A percentile compares a stretch with the other conserved stretches of the same genome.
Evolutionary conservation across 1,140 invertebrate species (phyloP).

Genomic region (Zaprionus ghesquierei): DNA sequence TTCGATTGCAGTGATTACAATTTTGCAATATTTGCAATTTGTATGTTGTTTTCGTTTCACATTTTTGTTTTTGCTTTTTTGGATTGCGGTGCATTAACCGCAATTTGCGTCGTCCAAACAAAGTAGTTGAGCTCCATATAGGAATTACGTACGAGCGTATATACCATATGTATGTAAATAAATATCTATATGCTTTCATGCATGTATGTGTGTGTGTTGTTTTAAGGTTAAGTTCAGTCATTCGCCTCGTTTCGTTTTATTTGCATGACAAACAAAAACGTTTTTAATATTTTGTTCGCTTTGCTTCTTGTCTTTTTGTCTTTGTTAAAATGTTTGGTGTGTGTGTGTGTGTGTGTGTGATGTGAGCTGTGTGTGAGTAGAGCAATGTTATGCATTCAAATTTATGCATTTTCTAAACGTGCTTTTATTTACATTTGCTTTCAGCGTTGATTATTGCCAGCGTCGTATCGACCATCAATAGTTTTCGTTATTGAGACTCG

Average conservation of each 20-base stretch:
- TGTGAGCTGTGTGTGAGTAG: constrained; percentile 1
- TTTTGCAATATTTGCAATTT: constrained; percentile 39
- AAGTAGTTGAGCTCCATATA: constrained; percentile 44
- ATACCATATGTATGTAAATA: constrained; percentile 4
- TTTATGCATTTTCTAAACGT: constrained; percentile 60
- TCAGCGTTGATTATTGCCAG: constrained; percentile 30
- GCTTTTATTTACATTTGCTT: constrained; percentile 51
- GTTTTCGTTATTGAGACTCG: constrained; percentile 22
- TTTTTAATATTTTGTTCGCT: constrained; percentile 41
- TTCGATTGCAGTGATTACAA: constrained; percentile 12
- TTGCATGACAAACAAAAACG: constrained; percentile 56
- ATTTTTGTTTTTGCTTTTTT: constrained; percentile 38
- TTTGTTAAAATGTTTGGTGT: neutral
- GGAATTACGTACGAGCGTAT: constrained; percentile 20
- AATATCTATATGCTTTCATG: neutral
- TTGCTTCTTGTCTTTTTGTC: neutral
- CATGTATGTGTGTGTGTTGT: constrained; percentile 23
- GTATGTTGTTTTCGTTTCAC: constrained; percentile 13
- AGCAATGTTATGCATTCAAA: constrained; percentile 42
- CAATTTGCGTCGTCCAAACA: constrained; percentile 44
- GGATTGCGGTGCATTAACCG: constrained; percentile 49
- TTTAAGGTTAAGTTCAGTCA: constrained; percentile 68
- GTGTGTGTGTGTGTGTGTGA: neutral
- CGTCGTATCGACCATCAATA: constrained; percentile 17
- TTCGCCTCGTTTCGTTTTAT: constrained; percentile 62